Conservation (phyloP, 92 coral and sea anemone species). For the Diadumene lineata region DNA sequence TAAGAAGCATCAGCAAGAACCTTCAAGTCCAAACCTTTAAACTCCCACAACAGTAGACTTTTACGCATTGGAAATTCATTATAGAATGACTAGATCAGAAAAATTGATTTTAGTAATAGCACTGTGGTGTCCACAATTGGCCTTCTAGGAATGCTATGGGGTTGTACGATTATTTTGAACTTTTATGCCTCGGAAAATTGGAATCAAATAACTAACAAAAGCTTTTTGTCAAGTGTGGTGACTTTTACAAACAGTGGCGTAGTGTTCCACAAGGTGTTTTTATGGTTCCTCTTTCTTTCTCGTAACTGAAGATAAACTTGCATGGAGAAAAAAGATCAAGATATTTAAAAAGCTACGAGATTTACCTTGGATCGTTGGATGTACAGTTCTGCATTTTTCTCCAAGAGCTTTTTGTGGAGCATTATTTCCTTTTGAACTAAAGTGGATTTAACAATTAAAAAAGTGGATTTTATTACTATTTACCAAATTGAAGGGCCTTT, state of each 20-base stretch:
- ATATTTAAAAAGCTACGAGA: background rate
- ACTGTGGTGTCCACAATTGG: too few relatives aligned
- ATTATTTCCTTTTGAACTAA: constrained; percentile 83
- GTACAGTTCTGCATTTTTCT: constrained; percentile 94
- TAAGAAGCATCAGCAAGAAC: constrained; percentile 87
- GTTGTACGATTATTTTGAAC: too few relatives aligned
- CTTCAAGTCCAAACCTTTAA: constrained; percentile 70
- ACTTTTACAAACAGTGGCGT: too few relatives aligned
- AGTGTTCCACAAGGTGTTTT: too few relatives aligned
- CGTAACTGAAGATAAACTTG: background rate
- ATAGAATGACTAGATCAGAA: constrained; percentile 72
- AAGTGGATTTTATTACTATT: background rate
- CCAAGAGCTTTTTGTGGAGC: constrained; percentile 67
- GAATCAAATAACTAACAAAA: too few relatives aligned
- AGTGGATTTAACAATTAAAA: background rate
- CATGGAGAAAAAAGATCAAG: background rate
- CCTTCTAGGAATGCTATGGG: too few relatives aligned
- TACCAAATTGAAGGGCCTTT: too few relatives aligned
- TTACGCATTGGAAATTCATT: constrained; percentile 73
- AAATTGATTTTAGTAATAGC: too few relatives aligned
- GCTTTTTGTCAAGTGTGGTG: too few relatives aligned
- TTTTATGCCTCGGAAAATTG: too few relatives aligned
- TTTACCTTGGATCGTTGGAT: constrained; percentile 83
- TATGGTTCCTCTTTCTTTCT: too few relatives aligned
- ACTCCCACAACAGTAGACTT: constrained; percentile 80